These are phyloP conservation scores for Leptonema lineaticorne DNA, from an alignment of 1,140 invertebrate species.

Conservation along the genomic window DNA sequence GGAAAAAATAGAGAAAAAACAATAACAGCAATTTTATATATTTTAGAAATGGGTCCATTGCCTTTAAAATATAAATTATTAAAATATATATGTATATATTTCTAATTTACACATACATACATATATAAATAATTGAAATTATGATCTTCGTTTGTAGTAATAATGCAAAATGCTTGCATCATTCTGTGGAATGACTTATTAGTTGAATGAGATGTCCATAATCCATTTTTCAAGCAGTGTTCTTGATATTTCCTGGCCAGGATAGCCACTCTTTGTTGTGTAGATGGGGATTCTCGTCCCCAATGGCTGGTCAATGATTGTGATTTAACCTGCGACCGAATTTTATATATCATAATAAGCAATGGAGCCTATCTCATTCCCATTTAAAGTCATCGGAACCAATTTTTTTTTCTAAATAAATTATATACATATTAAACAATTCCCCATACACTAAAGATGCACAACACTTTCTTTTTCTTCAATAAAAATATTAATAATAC, in stretches of 20 bases:
- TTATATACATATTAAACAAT: neutral
- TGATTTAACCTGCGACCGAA: constrained; percentile 34
- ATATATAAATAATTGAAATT: constrained; percentile 13
- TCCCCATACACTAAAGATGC: constrained; percentile 14
- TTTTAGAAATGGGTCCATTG: constrained; percentile 4
- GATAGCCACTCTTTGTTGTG: constrained; percentile 3
- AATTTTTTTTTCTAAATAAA: neutral
- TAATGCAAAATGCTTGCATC: constrained; percentile 2
- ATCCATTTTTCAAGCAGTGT: constrained; percentile 5
- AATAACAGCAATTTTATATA: neutral
- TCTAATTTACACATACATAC: neutral
- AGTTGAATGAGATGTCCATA: constrained; percentile 11
- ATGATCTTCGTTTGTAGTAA: constrained; percentile 14
- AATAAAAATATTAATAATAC: no score
- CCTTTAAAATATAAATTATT: neutral
- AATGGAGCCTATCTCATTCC: constrained; percentile 26
- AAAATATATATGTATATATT: neutral
- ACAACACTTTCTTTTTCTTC: constrained; percentile 22
- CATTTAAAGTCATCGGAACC: constrained; percentile 22
- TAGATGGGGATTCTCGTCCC: constrained; percentile 24
- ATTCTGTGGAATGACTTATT: constrained; percentile 22
- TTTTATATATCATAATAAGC: constrained; percentile 19
- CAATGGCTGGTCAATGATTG: constrained; percentile 28
- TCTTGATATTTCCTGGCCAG: constrained; percentile 8
- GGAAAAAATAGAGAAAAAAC: no score